Percentiles rank a stretch among this genome's conserved stretches.
These are phyloP conservation scores for Amblyopsis hoosieri DNA, from an alignment of 2,797 vertebrate genomes.

Conservation along the genomic window DNA sequence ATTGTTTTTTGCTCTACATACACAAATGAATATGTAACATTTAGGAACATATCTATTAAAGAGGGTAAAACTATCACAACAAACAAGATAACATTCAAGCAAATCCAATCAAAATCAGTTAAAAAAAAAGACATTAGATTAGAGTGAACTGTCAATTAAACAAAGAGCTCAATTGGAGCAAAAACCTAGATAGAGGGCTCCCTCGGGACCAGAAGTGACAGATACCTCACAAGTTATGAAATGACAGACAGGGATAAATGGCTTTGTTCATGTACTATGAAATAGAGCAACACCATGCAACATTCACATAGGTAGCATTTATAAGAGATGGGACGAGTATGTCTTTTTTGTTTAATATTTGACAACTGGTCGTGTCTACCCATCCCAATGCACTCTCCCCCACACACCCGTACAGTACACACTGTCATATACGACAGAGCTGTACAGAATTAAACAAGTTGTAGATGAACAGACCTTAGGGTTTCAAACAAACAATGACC, in stretches of 20 bases:
- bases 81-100: conserved; percentile 20
- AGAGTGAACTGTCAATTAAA: conserved; percentile 74
- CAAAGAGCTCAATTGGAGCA: conserved; percentile 76
- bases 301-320: conserved; percentile 54
- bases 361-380: conserved; percentile 48
- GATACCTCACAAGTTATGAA: conserved; percentile 75
- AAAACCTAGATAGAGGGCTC: conserved; percentile 64
- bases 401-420: background rate
- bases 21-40: too few species aligned
- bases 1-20: too few species aligned
- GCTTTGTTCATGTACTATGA: conserved; percentile 76
- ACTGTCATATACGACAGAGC: conserved; percentile 2
- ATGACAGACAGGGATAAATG: conserved; percentile 78
- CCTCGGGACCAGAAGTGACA: conserved; percentile 73
- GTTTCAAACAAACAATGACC: conserved; percentile 35
- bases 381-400: background rate
- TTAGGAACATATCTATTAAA: too few species aligned
- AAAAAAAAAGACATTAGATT: conserved; percentile 64
- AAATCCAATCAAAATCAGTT: conserved; percentile 38
- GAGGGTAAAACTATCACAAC: conserved; percentile 14
- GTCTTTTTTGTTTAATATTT: conserved; percentile 54
- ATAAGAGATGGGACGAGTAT: conserved; percentile 38
- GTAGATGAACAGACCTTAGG: conserved; percentile 26
- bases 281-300: conserved; percentile 65
- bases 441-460: conserved; percentile 26